Conservation (phyloP, 1,140 invertebrate genomes). For the Meteorus sp. region DNA sequence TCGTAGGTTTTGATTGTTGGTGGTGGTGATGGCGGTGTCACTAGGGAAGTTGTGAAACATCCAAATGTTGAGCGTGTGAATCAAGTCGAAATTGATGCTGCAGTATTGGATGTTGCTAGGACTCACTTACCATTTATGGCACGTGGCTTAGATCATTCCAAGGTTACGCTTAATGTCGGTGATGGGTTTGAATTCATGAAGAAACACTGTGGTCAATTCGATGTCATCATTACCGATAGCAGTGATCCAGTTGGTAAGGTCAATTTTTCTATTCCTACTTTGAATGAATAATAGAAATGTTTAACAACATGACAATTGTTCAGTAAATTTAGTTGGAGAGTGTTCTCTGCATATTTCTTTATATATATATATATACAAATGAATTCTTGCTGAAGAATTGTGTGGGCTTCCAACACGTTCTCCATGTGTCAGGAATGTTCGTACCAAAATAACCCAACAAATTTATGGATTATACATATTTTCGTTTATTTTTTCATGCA, state of each 20-base stretch:
- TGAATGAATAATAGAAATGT: too few relatives aligned
- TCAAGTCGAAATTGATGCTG: slow-evolving; percentile 90
- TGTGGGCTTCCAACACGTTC: too few relatives aligned
- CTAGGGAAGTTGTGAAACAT: slow-evolving; percentile 93
- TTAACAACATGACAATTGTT: too few relatives aligned
- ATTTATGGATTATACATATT: too few relatives aligned
- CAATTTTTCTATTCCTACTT: neutral
- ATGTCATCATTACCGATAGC: slow-evolving; percentile 98
- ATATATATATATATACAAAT: too few relatives aligned
- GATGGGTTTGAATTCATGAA: slow-evolving; percentile 97
- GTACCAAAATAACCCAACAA: too few relatives aligned
- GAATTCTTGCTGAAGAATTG: too few relatives aligned
- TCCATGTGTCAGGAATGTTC: too few relatives aligned
- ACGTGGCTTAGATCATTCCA: slow-evolving; percentile 79
- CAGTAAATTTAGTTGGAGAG: too few relatives aligned
- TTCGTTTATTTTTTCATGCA: slow-evolving; percentile 30
- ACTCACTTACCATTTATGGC: slow-evolving; percentile 91
- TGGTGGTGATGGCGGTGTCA: slow-evolving; percentile 96
- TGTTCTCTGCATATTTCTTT: too few relatives aligned
- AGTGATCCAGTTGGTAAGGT: slow-evolving; percentile 86
- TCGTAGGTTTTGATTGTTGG: slow-evolving; percentile 90
- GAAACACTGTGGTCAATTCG: slow-evolving; percentile 83
- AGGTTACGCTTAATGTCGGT: slow-evolving; percentile 82
- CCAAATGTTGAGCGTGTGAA: slow-evolving; percentile 80
- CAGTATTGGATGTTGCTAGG: slow-evolving; percentile 90